phyloP scores from a whole-genome alignment of 1,140 invertebrate species.

The Drosophila leontia region DNA sequence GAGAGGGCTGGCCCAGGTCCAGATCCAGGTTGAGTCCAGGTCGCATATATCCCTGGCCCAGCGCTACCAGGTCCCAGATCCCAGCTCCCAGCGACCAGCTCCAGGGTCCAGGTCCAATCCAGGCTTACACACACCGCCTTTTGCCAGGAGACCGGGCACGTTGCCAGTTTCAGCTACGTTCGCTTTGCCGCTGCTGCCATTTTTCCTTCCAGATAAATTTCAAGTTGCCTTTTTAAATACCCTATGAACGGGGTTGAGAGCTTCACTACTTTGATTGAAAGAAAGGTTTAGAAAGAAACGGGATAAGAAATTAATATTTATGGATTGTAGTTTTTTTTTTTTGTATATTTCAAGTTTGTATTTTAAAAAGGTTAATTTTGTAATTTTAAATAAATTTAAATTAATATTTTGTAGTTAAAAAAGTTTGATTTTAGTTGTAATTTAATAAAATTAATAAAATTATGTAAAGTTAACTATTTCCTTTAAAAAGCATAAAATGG shows the following conservation, averaged over 20 bases:
- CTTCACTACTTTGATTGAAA: too few species aligned
- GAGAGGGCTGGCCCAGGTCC: background rate
- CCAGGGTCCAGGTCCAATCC: constrained; percentile 42
- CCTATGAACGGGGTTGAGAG: background rate
- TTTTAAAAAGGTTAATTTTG: too few species aligned
- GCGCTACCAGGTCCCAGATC: constrained; percentile 25
- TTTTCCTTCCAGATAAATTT: constrained; percentile 3
- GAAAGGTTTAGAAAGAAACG: too few species aligned
- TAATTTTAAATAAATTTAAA: too few species aligned
- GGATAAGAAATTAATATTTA: too few species aligned
- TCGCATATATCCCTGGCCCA: constrained; percentile 17
- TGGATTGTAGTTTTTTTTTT: too few species aligned
- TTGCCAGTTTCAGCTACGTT: constrained; percentile 42
- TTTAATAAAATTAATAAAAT: too few species aligned
- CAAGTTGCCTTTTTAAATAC: constrained; percentile 6
- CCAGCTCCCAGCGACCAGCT: constrained; percentile 35
- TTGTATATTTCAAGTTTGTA: too few species aligned
- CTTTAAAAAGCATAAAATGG: too few species aligned
- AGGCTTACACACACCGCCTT: constrained; percentile 6
- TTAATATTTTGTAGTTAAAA: too few species aligned
- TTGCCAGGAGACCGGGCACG: constrained; percentile 43
- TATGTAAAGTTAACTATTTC: too few species aligned
- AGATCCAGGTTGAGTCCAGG: constrained; percentile 28
- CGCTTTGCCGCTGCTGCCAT: constrained; percentile 29
- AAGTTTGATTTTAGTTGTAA: too few species aligned